These are phyloP conservation scores for Monarcha castaneiventris DNA, from an alignment of 2,113 vertebrate species.

Conservation along the genomic window DNA sequence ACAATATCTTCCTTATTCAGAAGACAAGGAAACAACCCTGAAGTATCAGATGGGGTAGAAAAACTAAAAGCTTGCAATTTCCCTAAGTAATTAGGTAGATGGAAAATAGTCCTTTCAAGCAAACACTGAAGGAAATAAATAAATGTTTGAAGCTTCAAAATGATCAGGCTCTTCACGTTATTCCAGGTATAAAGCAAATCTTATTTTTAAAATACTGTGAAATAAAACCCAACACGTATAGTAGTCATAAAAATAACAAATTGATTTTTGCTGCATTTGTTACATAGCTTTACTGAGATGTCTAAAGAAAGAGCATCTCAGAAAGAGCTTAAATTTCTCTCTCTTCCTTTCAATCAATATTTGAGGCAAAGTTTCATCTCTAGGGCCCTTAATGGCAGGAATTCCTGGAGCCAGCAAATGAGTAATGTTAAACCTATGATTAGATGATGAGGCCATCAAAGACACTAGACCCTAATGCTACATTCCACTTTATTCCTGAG, in stretches of 20 bases:
- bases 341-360: conserved; percentile 91
- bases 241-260: conserved; percentile 48
- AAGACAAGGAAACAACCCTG: not conserved
- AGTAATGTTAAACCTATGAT: conserved; percentile 94
- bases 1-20: not conserved
- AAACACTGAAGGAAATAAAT: not conserved
- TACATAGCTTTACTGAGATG: conserved; percentile 60
- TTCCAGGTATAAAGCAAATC: not conserved
- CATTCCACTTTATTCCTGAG: conserved; percentile 70
- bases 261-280: conserved; percentile 60
- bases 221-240: not conserved
- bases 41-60: not conserved
- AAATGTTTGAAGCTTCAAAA: not conserved
- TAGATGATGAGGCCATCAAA: conserved; percentile 83
- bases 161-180: not conserved
- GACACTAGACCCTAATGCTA: conserved; percentile 78
- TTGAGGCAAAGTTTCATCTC: conserved; percentile 93
- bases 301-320: conserved; percentile 66
- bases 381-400: conserved; percentile 91
- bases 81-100: not conserved
- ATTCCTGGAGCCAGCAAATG: conserved; percentile 88
- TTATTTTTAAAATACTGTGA: conserved; percentile 3
- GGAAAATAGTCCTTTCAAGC: not conserved
- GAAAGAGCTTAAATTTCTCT: conserved; percentile 85
- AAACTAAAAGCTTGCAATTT: not conserved